A percentile compares a stretch with the other conserved stretches of the same genome.
Evolutionary conservation across 1,140 invertebrate genomes (phyloP).

Genomic region (Papilio machaon): DNA sequence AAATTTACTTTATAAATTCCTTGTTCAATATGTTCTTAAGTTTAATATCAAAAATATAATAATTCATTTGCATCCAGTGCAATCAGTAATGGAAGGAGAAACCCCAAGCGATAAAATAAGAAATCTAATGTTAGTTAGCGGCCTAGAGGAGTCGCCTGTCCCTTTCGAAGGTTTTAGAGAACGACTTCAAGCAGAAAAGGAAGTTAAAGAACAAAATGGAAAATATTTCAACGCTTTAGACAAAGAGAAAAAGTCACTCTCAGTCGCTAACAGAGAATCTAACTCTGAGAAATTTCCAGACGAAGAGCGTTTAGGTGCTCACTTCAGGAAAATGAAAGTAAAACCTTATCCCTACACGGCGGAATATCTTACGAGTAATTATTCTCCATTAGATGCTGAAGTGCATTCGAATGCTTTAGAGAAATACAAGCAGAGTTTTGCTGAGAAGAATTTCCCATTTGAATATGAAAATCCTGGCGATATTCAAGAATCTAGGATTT

Average conservation of each 20-base stretch:
- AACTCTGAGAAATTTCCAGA: slow-evolving; percentile 57
- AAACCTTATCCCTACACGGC: slow-evolving; percentile 68
- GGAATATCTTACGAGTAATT: slow-evolving; percentile 71
- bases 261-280: slow-evolving; percentile 45
- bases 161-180: slow-evolving; percentile 76
- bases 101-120: slow-evolving; percentile 70
- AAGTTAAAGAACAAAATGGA: slow-evolving; percentile 46
- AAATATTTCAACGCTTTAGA: slow-evolving; percentile 51
- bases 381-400: slow-evolving; percentile 71
- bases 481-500: slow-evolving; percentile 81
- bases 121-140: slow-evolving; percentile 66
- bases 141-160: slow-evolving; percentile 62
- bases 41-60: not conserved
- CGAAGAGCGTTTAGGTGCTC: slow-evolving; percentile 70
- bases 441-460: slow-evolving; percentile 73
- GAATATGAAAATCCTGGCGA: slow-evolving; percentile 79
- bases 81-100: slow-evolving; percentile 48
- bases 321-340: slow-evolving; percentile 69
- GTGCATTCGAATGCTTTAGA: slow-evolving; percentile 72
- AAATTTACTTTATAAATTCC: slow-evolving; percentile 15
- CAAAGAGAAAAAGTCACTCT: slow-evolving; percentile 73
- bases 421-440: slow-evolving; percentile 76
- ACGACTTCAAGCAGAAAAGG: slow-evolving; percentile 66
- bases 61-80: slow-evolving; percentile 24
- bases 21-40: not conserved